These are phyloP conservation scores for Mergus octosetaceus DNA, from an alignment of 2,797 vertebrate genomes.

Conservation along the genomic window DNA sequence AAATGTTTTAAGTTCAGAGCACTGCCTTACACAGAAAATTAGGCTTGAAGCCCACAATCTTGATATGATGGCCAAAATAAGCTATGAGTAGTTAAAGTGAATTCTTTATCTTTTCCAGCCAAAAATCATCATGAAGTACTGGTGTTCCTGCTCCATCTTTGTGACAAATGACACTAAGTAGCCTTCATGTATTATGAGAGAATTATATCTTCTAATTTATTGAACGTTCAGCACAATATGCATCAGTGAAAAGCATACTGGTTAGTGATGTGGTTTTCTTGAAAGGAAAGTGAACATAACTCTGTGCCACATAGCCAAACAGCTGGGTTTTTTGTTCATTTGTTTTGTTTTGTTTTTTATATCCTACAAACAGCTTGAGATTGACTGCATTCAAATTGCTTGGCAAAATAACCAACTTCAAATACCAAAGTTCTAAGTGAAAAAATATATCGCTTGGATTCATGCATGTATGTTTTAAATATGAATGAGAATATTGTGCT, in stretches of 20 bases:
- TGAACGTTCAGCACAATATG: background rate
- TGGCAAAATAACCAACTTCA: conserved; percentile 61
- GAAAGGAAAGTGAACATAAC: conserved; percentile 14
- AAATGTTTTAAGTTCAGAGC: background rate
- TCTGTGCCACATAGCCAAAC: conserved; percentile 47
- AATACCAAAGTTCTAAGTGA: conserved; percentile 69
- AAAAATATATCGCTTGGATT: conserved; percentile 17
- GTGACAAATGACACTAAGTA: background rate
- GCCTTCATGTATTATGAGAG: background rate
- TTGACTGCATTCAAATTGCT: conserved; percentile 54
- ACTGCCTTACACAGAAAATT: rapidly evolving
- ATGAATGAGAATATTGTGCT: conserved; percentile 6
- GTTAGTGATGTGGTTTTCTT: conserved; percentile 28
- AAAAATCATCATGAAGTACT: background rate
- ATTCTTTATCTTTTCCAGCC: background rate
- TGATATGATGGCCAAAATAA: background rate
- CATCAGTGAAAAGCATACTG: background rate
- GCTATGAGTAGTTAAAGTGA: background rate
- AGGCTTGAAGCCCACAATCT: background rate
- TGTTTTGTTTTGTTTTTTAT: background rate
- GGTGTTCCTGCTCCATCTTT: background rate
- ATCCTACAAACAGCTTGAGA: conserved; percentile 62
- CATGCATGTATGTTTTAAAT: conserved; percentile 12
- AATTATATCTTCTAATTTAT: background rate
- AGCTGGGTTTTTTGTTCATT: conserved; percentile 45